A percentile compares a stretch with the other conserved stretches of the same genome.
Evolutionary conservation across 2,888 invertebrate species (phyloP).

Genomic region (Leptinotarsa peninsularis): DNA sequence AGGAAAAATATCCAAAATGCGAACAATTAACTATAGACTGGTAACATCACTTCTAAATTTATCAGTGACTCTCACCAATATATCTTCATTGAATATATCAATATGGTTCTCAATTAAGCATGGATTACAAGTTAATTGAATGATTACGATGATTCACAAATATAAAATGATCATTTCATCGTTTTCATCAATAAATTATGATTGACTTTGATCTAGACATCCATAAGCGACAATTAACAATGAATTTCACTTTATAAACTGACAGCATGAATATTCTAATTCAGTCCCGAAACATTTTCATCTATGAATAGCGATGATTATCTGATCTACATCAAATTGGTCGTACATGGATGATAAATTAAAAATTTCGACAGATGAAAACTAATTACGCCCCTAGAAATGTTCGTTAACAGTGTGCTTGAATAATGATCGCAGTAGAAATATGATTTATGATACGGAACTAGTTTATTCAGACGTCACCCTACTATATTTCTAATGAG

Average conservation of each 20-base stretch:
- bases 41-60: conserved; percentile 1
- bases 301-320: not conserved
- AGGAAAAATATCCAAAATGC: no score
- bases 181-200: not conserved
- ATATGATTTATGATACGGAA: no score
- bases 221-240: not conserved
- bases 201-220: not conserved
- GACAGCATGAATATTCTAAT: not conserved
- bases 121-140: not conserved
- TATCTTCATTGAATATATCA: not conserved
- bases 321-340: no score
- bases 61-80: not conserved
- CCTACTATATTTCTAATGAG: no score
- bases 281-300: not conserved
- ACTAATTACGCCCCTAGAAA: no score
- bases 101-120: not conserved
- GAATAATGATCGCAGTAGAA: no score
- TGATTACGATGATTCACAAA: not conserved
- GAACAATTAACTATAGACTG: no score
- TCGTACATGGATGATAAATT: no score
- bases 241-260: not conserved
- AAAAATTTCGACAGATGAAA: no score
- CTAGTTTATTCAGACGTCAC: no score
- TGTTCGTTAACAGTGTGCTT: no score
- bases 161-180: not conserved